Conservation (phyloP, 1,140 invertebrate species). For the Marisa cornuarietis region DNA sequence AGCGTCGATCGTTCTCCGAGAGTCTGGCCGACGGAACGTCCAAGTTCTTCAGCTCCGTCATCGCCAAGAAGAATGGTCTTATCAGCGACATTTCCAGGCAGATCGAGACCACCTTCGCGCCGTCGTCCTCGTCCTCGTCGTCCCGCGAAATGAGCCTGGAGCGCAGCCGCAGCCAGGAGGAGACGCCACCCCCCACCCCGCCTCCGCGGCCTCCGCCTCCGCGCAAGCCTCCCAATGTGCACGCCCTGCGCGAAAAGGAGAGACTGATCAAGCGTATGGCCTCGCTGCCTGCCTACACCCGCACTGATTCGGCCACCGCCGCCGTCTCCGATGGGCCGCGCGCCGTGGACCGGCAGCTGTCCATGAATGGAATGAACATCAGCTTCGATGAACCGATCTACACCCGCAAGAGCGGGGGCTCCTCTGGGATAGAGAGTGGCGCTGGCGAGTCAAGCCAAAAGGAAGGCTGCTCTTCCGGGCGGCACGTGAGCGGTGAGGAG, state of each 20-base stretch:
- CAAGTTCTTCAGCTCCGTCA: slow-evolving; percentile 58
- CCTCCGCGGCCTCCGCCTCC: slow-evolving; percentile 34
- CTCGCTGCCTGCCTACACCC: slow-evolving; percentile 31
- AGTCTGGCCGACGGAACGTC: slow-evolving; percentile 61
- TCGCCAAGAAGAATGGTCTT: slow-evolving; percentile 62
- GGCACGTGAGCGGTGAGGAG: too few species aligned
- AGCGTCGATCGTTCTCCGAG: slow-evolving; percentile 40
- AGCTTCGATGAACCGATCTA: slow-evolving; percentile 61
- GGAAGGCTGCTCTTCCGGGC: too few species aligned
- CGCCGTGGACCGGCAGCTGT: slow-evolving; percentile 35
- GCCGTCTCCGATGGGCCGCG: background rate
- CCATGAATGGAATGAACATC: slow-evolving; percentile 48
- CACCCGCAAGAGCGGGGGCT: slow-evolving; percentile 30
- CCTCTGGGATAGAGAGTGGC: slow-evolving; percentile 1
- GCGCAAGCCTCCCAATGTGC: slow-evolving; percentile 21
- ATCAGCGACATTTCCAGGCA: slow-evolving; percentile 58
- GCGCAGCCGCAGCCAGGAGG: slow-evolving; percentile 12
- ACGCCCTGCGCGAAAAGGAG: slow-evolving; percentile 27
- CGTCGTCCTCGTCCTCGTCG: too few species aligned
- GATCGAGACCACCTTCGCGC: slow-evolving; percentile 50
- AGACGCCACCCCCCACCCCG: slow-evolving; percentile 12
- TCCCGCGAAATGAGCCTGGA: slow-evolving; percentile 4
- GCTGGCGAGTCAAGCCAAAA: slow-evolving; percentile 3
- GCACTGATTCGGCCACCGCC: slow-evolving; percentile 4
- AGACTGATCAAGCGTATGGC: slow-evolving; percentile 36